Base-by-base conservation (phyloP, 2,888 invertebrate species). In the Tiliacea citrago region DNA sequence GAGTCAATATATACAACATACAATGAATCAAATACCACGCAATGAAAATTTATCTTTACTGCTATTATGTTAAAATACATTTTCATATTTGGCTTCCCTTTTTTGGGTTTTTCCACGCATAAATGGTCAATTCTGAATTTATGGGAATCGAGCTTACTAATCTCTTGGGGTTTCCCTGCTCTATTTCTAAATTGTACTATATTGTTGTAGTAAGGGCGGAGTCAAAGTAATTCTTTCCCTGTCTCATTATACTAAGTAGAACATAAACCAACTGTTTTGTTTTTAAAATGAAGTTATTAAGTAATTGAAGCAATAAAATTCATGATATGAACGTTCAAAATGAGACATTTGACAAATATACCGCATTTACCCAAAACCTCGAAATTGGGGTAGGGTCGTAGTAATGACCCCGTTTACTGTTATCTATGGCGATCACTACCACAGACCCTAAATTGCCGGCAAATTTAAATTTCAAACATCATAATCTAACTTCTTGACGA, bases 381-480 rank as follows among this genome's bases (percentile, higher is more conserved):
- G 79, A 92, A 93, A 92, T 93, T 89, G 75, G 77, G 90, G 93
- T 88, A 91, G 94, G 94, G 93, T 93, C 92, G 90, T 90, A 89
- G 89, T 94, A 95, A 96, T 95, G 94, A 94, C 94, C 93, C 91
- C 93, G 91, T 95, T 93, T 94, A 93, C 93, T 89, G 93, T 93
- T 95, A 95, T 95, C 94, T 93, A 87, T 89, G 90, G 85, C 90
- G 91, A 95, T 95, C 93, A 93, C 92, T 91, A 92, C 94, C 91
- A 92, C 90, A 89, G 90, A 89, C 91, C 90, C 92, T 90, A 90
- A 91, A 94, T 93, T 88, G 90, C 94, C 91, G 92, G 92, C 93
- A 93, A 96, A 94, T 95, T 95, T 93, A 90, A 95, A 95, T 94
- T 93, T 94, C 91, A 92, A 94, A 96, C 93, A 92, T 94, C 95